Conservation (phyloP, 2,888 invertebrate species). For the Halictus quadricinctus region DNA sequence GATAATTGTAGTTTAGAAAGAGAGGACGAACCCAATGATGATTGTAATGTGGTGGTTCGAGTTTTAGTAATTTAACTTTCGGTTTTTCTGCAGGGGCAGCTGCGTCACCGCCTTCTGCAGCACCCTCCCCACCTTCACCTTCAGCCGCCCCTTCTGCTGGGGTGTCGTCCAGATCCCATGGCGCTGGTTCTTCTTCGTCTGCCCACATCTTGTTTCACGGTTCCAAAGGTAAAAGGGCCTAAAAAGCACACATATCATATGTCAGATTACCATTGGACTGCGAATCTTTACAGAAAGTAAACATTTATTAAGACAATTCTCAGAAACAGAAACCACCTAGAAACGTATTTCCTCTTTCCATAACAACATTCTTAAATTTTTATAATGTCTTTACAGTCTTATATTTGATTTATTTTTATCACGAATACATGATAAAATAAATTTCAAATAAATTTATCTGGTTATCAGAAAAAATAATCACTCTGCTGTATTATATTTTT, state of each 20-base stretch:
- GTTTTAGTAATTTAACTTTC: constrained; percentile 82
- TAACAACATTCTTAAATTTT: background rate
- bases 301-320: background rate
- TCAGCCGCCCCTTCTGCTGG: constrained; percentile 75
- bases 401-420: too few relatives aligned
- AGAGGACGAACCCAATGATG: constrained; percentile 94
- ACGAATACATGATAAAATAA: too few relatives aligned
- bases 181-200: constrained; percentile 77
- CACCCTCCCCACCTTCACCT: constrained; percentile 81
- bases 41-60: constrained; percentile 88
- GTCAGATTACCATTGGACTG: background rate
- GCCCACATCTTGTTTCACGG: constrained; percentile 66
- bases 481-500: background rate
- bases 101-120: constrained; percentile 79
- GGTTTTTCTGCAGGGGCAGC: constrained; percentile 80
- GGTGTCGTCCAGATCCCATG: constrained; percentile 76
- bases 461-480: background rate
- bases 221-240: constrained; percentile 11
- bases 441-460: too few relatives aligned
- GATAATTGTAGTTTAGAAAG: constrained; percentile 91
- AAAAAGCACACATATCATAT: background rate
- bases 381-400: background rate
- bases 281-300: background rate
- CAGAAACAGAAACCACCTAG: background rate
- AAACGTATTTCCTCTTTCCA: background rate